Conservation (phyloP, 2,113 vertebrate genomes). For the Empidonax traillii region DNA sequence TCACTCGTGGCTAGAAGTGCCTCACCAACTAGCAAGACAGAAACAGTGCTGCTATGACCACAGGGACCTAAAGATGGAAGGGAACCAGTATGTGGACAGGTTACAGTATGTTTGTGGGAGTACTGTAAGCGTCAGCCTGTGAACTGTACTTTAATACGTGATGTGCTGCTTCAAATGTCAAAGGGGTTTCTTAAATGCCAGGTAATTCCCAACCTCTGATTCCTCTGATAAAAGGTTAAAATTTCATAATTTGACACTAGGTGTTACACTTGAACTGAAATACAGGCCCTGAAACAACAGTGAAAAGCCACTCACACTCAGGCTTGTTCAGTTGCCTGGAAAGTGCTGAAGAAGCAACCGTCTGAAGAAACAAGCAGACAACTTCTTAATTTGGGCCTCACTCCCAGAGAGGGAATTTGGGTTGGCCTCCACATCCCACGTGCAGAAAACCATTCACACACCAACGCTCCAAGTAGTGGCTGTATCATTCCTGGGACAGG, state of each 20-base stretch:
- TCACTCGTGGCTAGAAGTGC: background rate
- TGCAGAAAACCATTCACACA: background rate
- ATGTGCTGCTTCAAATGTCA: background rate
- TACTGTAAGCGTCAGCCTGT: background rate
- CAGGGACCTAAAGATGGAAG: background rate
- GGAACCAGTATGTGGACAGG: background rate
- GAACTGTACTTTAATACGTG: background rate
- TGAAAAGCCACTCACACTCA: background rate
- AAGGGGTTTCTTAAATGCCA: background rate
- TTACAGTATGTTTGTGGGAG: background rate
- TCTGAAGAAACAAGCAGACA: background rate
- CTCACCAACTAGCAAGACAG: background rate
- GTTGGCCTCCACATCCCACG: background rate
- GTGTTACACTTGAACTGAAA: background rate
- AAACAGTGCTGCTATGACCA: background rate
- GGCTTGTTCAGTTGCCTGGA: background rate
- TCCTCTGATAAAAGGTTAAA: background rate
- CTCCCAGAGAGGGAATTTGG: background rate
- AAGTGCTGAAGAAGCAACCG: background rate
- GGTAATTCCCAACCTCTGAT: constrained; percentile 9
- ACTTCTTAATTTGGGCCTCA: background rate
- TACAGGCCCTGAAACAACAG: background rate
- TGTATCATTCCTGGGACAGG: background rate
- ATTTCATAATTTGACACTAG: background rate
- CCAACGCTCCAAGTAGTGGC: background rate